A percentile compares a stretch with the other conserved stretches of the same genome.
Conservation (phyloP, 2,113 vertebrate genomes). For the Bubo blakistoni region DNA sequence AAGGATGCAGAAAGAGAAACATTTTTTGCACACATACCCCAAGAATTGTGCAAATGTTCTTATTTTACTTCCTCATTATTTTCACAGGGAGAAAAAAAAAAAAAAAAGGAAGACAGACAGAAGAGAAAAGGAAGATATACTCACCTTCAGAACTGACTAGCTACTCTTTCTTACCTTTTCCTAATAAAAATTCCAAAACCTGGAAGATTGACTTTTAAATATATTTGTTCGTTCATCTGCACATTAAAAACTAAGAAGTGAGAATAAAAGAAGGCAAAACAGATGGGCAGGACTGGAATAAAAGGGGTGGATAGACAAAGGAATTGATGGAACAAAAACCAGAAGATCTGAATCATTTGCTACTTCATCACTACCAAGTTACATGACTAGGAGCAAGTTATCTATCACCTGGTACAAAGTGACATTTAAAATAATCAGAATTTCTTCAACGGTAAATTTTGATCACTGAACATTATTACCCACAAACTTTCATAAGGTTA, state of each 20-base stretch:
- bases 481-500: neutral
- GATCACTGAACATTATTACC: neutral
- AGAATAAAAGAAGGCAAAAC: neutral
- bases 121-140: neutral
- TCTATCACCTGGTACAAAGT: neutral
- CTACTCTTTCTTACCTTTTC: neutral
- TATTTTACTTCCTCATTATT: neutral
- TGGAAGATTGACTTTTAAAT: neutral
- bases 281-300: too few relatives aligned
- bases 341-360: neutral
- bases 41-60: neutral
- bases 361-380: neutral
- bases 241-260: neutral
- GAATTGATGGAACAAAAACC: neutral
- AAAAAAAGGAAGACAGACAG: neutral
- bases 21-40: neutral
- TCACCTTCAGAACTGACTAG: neutral
- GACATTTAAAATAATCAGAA: neutral
- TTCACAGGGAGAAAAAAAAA: neutral
- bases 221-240: neutral
- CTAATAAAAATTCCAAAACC: neutral
- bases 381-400: neutral
- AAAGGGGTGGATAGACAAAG: neutral
- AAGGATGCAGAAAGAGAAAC: neutral
- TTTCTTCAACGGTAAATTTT: neutral